A percentile compares a stretch with the other conserved stretches of the same genome.
phyloP scores from a whole-genome alignment of 2,113 vertebrate species.

The Calidris pygmaea region DNA sequence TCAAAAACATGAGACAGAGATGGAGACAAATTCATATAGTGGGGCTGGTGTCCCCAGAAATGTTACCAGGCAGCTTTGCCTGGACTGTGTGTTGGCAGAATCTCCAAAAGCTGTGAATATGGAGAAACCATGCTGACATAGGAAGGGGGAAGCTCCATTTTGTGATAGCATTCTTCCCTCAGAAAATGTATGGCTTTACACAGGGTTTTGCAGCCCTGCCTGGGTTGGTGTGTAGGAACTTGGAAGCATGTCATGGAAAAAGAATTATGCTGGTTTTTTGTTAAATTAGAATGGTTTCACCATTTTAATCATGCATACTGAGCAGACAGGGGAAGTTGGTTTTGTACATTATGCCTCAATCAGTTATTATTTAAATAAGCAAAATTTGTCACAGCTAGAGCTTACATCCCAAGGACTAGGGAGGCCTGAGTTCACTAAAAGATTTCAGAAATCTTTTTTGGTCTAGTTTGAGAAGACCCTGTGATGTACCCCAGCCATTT shows the following conservation, averaged over 20 bases:
- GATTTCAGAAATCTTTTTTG: not conserved
- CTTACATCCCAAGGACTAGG: not conserved
- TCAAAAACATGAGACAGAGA: not conserved
- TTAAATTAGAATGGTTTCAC: not conserved
- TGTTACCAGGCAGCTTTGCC: not conserved
- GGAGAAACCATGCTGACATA: not conserved
- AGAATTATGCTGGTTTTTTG: not conserved
- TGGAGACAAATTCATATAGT: not conserved
- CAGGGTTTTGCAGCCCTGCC: not conserved
- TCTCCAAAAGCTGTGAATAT: not conserved
- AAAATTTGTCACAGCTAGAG: not conserved
- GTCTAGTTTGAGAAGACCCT: not conserved
- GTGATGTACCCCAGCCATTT: not conserved
- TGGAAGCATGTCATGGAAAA: not conserved
- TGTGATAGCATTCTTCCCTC: not conserved
- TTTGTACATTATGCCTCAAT: not conserved
- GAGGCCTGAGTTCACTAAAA: not conserved
- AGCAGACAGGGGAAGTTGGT: not conserved
- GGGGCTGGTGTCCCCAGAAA: not conserved
- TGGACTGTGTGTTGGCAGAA: not conserved
- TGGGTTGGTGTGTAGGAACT: not conserved
- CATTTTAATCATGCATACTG: not conserved
- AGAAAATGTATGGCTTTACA: not conserved
- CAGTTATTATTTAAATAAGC: conserved; percentile 17
- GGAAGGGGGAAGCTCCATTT: not conserved